These are phyloP conservation scores for Perodicticus potto DNA, from an alignment of 2,797 vertebrate species.

Conservation along the genomic window DNA sequence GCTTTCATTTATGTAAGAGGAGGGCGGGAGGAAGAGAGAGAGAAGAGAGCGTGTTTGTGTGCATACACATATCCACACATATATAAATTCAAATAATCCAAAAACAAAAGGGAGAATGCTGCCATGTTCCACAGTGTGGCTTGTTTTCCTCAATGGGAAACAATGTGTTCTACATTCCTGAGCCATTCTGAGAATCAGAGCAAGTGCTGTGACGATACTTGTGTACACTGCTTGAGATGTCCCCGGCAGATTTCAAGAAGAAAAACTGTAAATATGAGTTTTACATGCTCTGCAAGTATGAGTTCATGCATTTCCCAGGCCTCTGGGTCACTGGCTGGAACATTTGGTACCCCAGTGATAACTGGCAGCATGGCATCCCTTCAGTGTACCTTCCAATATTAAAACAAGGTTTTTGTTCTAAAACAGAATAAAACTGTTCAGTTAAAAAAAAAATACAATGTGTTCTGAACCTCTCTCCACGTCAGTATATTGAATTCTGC, in stretches of 20 bases:
- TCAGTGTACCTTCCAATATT: conserved; percentile 82
- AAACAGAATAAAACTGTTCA: conserved; percentile 88
- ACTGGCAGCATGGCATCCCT: conserved; percentile 86
- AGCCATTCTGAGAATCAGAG: conserved; percentile 78
- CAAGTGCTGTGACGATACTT: conserved; percentile 86
- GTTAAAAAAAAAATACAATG: conserved; percentile 19
- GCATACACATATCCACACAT: not conserved
- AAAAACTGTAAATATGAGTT: conserved; percentile 84
- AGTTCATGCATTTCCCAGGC: conserved; percentile 80
- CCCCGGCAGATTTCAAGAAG: conserved; percentile 85
- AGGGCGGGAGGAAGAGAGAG: not conserved
- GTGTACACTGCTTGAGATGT: conserved; percentile 75
- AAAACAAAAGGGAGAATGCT: not conserved
- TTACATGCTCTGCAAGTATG: conserved; percentile 82
- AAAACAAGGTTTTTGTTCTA: conserved; percentile 90
- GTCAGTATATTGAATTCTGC: not conserved
- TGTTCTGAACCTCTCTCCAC: not conserved
- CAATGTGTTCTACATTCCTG: not conserved
- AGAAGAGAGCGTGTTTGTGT: not conserved
- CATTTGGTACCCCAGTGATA: conserved; percentile 82
- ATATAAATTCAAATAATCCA: not conserved
- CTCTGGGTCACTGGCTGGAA: conserved; percentile 88
- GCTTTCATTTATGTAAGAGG: not conserved
- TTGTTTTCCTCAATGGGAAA: not conserved
- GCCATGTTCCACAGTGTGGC: not conserved